A percentile compares a stretch with the other conserved stretches of the same genome.
Conservation (phyloP, 2,797 vertebrate species). For the Echeneis naucrates region DNA sequence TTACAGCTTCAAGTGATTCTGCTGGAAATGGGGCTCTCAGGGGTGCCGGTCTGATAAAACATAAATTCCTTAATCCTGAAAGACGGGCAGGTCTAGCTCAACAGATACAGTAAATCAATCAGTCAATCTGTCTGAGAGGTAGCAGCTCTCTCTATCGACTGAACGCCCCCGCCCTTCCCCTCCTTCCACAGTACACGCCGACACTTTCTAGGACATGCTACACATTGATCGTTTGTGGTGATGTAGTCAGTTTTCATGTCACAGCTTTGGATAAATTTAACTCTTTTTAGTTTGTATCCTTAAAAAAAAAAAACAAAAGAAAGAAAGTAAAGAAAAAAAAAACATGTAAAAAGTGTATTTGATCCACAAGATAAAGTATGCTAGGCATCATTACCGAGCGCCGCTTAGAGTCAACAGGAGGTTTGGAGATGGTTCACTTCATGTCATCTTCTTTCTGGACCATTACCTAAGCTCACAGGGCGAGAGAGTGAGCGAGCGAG, state of each 20-base stretch:
- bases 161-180: constrained; percentile 15
- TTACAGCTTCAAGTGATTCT: constrained; percentile 50
- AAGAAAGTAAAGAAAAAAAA: too few species aligned
- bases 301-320: constrained; percentile 29
- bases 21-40: constrained; percentile 53
- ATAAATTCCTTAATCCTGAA: constrained; percentile 82
- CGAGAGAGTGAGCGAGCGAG: constrained; percentile 32
- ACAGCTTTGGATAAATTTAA: constrained; percentile 8
- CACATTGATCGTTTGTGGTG: constrained; percentile 31
- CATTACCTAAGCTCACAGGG: constrained; percentile 77
- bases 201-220: constrained; percentile 49
- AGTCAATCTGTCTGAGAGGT: constrained; percentile 76
- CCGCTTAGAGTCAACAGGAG: constrained; percentile 71
- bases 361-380: constrained; percentile 58
- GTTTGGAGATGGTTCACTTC: constrained; percentile 71
- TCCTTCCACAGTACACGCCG: constrained; percentile 4
- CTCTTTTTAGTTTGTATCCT: constrained; percentile 17
- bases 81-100: constrained; percentile 75
- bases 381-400: constrained; percentile 66
- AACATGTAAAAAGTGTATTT: constrained; percentile 49
- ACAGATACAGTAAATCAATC: constrained; percentile 83
- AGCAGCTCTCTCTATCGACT: constrained; percentile 73
- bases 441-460: constrained; percentile 70
- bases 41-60: constrained; percentile 75
- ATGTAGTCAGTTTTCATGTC: constrained; percentile 27